These are phyloP conservation scores for Rhodeus uyekii DNA, from an alignment of 2,797 vertebrate genomes.

Conservation along the genomic window DNA sequence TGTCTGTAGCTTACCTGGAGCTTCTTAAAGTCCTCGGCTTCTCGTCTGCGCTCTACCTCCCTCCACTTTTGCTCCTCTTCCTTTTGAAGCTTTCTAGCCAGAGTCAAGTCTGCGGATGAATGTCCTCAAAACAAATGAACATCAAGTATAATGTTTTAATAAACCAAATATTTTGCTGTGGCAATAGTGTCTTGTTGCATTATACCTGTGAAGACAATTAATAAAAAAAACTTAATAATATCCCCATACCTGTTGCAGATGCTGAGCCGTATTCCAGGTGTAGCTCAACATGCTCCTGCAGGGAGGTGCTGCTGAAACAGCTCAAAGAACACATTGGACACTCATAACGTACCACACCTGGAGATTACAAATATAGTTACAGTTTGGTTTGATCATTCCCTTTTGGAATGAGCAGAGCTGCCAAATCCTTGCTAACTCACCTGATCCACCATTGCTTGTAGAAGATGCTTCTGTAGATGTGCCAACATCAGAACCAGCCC, in stretches of 20 bases:
- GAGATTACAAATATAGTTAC: not conserved
- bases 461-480: conserved; percentile 9
- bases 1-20: conserved; percentile 73
- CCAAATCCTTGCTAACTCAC: not conserved
- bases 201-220: not conserved
- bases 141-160: not conserved
- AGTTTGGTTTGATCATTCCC: not conserved
- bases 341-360: conserved; percentile 57
- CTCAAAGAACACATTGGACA: conserved; percentile 70
- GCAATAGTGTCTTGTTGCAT: not conserved
- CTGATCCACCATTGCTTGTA: not conserved
- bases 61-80: conserved; percentile 75
- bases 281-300: conserved; percentile 77
- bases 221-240: too few relatives aligned
- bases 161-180: not conserved
- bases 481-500: not conserved
- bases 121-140: conserved; percentile 28
- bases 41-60: conserved; percentile 68
- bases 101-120: conserved; percentile 50
- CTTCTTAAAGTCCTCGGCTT: conserved; percentile 80
- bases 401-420: not conserved
- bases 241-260: conserved; percentile 50
- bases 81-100: conserved; percentile 79
- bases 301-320: conserved; percentile 61
- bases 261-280: conserved; percentile 65